Percentiles rank a stretch among this genome's conserved stretches.
These are phyloP conservation scores for Chitala chitala DNA, from an alignment of 2,113 vertebrate genomes.

Conservation along the genomic window DNA sequence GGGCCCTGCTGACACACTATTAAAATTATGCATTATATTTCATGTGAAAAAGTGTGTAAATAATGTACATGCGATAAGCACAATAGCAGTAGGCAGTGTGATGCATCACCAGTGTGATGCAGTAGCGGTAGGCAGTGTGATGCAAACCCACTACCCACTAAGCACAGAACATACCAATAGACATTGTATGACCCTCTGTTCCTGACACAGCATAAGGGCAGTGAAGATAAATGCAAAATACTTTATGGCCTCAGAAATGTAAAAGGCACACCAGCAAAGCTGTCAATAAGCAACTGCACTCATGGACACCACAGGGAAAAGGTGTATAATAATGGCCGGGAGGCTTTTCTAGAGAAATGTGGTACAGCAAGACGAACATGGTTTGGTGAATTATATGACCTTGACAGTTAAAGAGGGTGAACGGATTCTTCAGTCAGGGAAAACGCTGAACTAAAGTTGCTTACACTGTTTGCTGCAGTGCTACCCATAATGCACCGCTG, in stretches of 20 bases:
- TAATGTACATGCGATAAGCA: not conserved
- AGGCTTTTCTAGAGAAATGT: too few relatives aligned
- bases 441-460: too few relatives aligned
- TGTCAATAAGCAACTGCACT: not conserved
- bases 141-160: not conserved
- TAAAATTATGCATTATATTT: conserved; percentile 22
- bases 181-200: not conserved
- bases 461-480: too few relatives aligned
- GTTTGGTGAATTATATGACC: too few relatives aligned
- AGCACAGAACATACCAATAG: not conserved
- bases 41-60: not conserved
- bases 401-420: too few relatives aligned
- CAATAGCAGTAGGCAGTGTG: not conserved
- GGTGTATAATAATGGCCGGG: too few relatives aligned
- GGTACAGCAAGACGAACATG: too few relatives aligned
- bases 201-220: not conserved
- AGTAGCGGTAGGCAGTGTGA: too few relatives aligned
- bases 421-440: too few relatives aligned
- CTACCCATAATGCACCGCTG: too few relatives aligned
- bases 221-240: not conserved
- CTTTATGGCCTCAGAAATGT: not conserved
- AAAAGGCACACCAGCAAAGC: not conserved
- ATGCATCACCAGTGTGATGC: too few relatives aligned
- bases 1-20: not conserved
- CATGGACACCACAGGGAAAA: not conserved